A percentile compares a stretch with the other conserved stretches of the same genome.
Conservation (phyloP, 2,888 invertebrate genomes). For the Phengaris arion region DNA sequence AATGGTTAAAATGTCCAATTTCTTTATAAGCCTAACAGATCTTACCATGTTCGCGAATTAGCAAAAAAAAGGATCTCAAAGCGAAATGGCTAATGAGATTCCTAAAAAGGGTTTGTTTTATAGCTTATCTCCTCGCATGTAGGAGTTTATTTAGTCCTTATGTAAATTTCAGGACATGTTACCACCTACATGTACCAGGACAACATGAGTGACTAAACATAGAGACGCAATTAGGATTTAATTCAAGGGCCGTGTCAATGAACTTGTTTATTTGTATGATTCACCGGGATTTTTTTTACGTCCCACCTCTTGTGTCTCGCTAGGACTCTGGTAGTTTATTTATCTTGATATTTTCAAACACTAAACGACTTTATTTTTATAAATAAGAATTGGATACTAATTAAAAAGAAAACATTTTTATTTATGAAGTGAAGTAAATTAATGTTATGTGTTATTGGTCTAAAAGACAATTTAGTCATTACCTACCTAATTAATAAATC, state of each 20-base stretch:
- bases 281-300: neutral
- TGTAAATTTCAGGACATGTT: constrained; percentile 14
- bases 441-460: too few species aligned
- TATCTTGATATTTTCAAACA: too few species aligned
- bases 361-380: too few species aligned
- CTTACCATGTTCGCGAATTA: neutral
- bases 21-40: neutral
- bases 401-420: too few species aligned
- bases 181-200: constrained; percentile 1
- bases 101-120: constrained; percentile 8
- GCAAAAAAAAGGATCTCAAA: constrained; percentile 3
- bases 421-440: too few species aligned
- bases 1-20: neutral
- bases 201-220: constrained; percentile 12
- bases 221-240: constrained; percentile 24
- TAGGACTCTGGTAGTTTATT: neutral
- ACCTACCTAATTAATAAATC: too few species aligned
- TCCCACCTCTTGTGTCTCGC: neutral
- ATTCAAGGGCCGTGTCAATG: constrained; percentile 18
- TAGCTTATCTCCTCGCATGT: neutral
- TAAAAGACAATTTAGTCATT: too few species aligned
- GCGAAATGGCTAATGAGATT: constrained; percentile 1
- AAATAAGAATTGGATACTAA: too few species aligned
- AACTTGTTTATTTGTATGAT: constrained; percentile 21
- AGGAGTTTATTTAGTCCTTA: constrained; percentile 12